Evolutionary conservation across 2,797 vertebrate genomes (phyloP).

Genomic region (Sebastes goodei): DNA sequence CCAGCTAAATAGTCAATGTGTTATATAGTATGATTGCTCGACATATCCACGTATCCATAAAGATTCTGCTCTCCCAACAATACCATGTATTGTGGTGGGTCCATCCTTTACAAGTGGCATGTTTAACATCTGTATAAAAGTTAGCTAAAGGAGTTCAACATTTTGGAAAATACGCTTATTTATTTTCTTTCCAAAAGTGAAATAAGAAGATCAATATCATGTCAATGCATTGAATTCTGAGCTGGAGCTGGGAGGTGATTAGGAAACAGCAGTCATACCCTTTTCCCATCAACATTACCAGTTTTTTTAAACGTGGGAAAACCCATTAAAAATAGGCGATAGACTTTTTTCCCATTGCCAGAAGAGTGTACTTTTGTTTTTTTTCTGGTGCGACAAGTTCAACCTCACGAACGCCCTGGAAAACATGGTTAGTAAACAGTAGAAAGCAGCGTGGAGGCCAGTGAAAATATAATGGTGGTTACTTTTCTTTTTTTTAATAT

Average conservation of each 20-base stretch:
- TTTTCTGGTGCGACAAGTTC: no score
- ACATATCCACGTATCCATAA: neutral
- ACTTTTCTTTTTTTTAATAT: no score
- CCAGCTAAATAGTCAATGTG: neutral
- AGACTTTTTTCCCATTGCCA: neutral
- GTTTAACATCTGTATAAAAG: neutral
- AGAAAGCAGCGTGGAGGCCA: no score
- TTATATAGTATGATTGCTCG: neutral
- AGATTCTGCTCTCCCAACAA: neutral
- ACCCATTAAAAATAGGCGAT: neutral
- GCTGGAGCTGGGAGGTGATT: neutral
- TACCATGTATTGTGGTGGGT: neutral
- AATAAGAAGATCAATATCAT: neutral
- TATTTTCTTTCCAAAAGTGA: neutral
- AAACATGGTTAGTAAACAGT: no score
- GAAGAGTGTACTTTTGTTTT: neutral
- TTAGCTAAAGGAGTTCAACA: neutral
- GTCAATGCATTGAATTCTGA: neutral
- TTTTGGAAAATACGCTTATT: no score
- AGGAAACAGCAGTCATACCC: no score
- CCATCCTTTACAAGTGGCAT: neutral
- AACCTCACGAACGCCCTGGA: rapidly evolving
- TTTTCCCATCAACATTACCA: no score
- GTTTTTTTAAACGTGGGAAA: no score
- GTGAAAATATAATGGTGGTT: no score